Evolutionary conservation across 2,888 invertebrate species (phyloP).

Genomic region (Lochmaea capreae): DNA sequence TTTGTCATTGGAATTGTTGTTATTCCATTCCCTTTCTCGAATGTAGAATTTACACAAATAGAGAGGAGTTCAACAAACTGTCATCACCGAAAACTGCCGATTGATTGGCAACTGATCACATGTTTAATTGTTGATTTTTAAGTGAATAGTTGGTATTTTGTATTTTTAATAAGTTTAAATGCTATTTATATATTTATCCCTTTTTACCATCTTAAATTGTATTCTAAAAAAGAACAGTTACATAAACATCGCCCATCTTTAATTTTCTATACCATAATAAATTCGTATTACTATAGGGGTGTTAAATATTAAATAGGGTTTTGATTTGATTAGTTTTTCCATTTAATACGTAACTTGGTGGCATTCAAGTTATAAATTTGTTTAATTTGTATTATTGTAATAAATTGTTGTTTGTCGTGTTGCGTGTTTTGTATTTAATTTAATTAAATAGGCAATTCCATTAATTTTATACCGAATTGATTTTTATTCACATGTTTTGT

Average conservation of each 20-base stretch:
- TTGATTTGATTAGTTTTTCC: constrained; percentile 50
- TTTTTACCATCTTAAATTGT: too few relatives aligned
- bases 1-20: too few relatives aligned
- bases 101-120: too few relatives aligned
- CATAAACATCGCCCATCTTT: constrained; percentile 1
- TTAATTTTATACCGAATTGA: constrained; percentile 26
- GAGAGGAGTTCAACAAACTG: too few relatives aligned
- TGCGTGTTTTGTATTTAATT: constrained; percentile 29
- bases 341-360: constrained; percentile 33
- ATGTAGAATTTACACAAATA: too few relatives aligned
- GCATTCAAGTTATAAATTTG: constrained; percentile 31
- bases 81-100: too few relatives aligned
- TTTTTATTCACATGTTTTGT: constrained; percentile 20
- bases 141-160: too few relatives aligned
- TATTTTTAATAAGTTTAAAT: too few relatives aligned
- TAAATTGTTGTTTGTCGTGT: constrained; percentile 30
- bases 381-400: constrained; percentile 37
- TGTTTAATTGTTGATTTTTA: too few relatives aligned
- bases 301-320: constrained; percentile 56
- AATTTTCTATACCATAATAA: constrained; percentile 48
- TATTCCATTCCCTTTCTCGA: too few relatives aligned
- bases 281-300: constrained; percentile 42
- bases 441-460: constrained; percentile 22
- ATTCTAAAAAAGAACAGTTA: background rate
- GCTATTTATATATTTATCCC: too few relatives aligned